A percentile compares a stretch with the other conserved stretches of the same genome.
phyloP scores from a whole-genome alignment of 2,797 vertebrate species.

The Periparus ater region DNA sequence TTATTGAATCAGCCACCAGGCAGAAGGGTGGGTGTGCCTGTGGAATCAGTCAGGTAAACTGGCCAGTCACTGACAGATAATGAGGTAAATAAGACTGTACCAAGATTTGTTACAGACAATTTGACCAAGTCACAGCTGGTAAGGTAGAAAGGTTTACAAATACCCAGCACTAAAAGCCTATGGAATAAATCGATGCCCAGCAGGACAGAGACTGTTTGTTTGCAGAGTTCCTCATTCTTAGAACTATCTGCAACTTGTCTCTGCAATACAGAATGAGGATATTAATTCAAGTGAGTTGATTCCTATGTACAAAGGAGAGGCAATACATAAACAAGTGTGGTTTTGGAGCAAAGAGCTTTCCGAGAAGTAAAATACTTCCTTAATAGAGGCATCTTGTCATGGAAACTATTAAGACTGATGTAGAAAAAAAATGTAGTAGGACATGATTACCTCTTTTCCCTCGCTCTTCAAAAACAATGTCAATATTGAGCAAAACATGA shows the following conservation, averaged over 20 bases:
- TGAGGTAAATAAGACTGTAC: background rate
- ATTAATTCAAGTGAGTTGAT: background rate
- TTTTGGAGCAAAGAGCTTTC: background rate
- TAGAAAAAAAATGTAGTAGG: background rate
- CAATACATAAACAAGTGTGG: background rate
- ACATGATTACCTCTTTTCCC: background rate
- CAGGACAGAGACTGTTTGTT: background rate
- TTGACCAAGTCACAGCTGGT: background rate
- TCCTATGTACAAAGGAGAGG: background rate
- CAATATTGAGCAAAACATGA: background rate
- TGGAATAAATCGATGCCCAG: background rate
- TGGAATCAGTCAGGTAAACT: background rate
- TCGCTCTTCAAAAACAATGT: background rate
- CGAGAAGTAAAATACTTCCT: background rate
- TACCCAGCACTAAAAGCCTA: background rate
- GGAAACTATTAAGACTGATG: background rate
- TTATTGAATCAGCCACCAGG: background rate
- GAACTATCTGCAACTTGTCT: background rate
- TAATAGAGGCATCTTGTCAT: background rate
- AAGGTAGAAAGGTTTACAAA: background rate
- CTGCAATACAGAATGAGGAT: background rate
- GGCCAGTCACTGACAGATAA: background rate
- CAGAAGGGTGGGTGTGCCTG: background rate
- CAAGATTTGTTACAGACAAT: background rate
- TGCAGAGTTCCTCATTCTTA: background rate